Evolutionary conservation across 1,140 invertebrate species (phyloP).

Genomic region (Drosophila watanabei): DNA sequence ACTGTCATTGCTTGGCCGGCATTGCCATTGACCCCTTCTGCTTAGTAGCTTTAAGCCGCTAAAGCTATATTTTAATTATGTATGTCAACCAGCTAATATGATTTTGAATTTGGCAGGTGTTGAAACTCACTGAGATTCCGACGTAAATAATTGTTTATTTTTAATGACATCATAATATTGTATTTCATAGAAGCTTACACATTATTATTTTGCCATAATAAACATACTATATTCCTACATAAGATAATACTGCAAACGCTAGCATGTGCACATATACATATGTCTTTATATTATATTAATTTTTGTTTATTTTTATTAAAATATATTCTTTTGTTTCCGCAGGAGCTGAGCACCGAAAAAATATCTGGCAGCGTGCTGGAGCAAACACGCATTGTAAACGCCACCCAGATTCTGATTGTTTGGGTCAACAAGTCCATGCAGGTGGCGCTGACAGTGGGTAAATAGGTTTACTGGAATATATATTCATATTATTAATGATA

Average conservation of each 20-base stretch:
- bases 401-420: slow-evolving; percentile 86
- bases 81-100: background rate
- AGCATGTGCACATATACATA: background rate
- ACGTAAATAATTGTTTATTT: background rate
- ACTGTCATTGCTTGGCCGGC: slow-evolving; percentile 61
- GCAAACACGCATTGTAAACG: slow-evolving; percentile 86
- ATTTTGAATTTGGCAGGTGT: background rate
- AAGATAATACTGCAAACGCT: background rate
- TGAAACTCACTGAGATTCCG: background rate
- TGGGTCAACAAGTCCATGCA: slow-evolving; percentile 86
- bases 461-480: slow-evolving; percentile 33
- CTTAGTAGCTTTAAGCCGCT: background rate
- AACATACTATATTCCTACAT: background rate
- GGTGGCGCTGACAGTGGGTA: slow-evolving; percentile 86
- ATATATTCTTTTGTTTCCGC: background rate
- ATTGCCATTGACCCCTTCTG: slow-evolving; percentile 76
- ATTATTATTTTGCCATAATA: background rate
- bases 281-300: background rate
- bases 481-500: background rate
- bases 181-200: background rate
- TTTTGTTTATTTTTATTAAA: background rate
- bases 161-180: background rate
- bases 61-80: background rate
- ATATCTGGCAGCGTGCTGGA: slow-evolving; percentile 86
- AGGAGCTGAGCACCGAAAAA: slow-evolving; percentile 86